Percentiles rank a stretch among this genome's conserved stretches.
phyloP scores from a whole-genome alignment of 1,140 invertebrate genomes.

The Choristoneura fumiferana region DNA sequence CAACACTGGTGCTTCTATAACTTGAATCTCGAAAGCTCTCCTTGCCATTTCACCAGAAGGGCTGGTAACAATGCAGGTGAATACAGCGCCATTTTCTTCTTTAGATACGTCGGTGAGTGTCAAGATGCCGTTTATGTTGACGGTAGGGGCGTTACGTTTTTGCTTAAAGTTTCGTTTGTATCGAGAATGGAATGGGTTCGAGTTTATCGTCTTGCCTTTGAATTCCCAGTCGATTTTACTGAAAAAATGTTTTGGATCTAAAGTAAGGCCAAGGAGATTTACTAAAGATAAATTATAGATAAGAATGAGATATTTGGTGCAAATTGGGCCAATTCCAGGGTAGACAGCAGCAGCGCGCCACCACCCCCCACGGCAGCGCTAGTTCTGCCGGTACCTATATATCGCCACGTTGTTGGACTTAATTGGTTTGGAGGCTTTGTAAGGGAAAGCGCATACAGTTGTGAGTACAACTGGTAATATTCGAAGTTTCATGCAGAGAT shows the following conservation, averaged over 20 bases:
- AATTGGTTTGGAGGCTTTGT: too few relatives aligned
- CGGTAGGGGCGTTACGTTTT: slow-evolving; percentile 45
- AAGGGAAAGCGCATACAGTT: too few relatives aligned
- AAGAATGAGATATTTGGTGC: too few relatives aligned
- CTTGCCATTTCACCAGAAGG: slow-evolving; percentile 87
- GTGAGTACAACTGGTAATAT: too few relatives aligned
- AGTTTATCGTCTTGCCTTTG: slow-evolving; percentile 61
- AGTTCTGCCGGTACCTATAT: too few relatives aligned
- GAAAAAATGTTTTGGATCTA: slow-evolving; percentile 76
- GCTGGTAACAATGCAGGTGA: slow-evolving; percentile 90
- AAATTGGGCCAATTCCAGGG: too few relatives aligned
- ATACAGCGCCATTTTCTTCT: slow-evolving; percentile 83
- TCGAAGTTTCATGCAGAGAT: too few relatives aligned
- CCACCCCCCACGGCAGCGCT: too few relatives aligned
- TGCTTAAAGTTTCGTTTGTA: slow-evolving; percentile 50
- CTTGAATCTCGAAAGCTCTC: slow-evolving; percentile 82
- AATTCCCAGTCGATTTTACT: slow-evolving; percentile 76
- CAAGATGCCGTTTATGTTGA: slow-evolving; percentile 77
- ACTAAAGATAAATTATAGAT: too few relatives aligned
- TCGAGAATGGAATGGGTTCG: slow-evolving; percentile 56
- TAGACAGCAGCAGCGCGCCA: too few relatives aligned
- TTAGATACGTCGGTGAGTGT: slow-evolving; percentile 87
- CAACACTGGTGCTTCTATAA: slow-evolving; percentile 87
- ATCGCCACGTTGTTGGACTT: too few relatives aligned
- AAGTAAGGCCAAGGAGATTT: too few relatives aligned